Conservation (phyloP, 2,888 invertebrate species). For the Polydrusus cervinus region DNA sequence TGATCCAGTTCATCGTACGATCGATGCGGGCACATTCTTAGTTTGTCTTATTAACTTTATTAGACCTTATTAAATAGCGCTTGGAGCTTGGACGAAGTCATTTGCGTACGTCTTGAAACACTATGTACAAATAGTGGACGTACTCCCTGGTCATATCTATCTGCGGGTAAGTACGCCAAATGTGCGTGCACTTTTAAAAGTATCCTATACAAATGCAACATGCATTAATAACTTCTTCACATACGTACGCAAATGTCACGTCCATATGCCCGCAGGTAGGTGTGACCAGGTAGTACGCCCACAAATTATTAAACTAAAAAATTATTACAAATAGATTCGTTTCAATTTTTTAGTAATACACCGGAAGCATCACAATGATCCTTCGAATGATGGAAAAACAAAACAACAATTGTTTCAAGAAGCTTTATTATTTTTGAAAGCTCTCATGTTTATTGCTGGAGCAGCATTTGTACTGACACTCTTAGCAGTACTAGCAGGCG, state of each 20-base stretch:
- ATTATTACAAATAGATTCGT: background rate
- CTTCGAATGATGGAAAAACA: slow-evolving; percentile 50
- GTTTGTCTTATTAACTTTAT: background rate
- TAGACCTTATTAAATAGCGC: background rate
- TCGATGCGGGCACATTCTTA: too few relatives aligned
- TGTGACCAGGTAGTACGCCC: slow-evolving; percentile 50
- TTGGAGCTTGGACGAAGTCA: slow-evolving; percentile 39
- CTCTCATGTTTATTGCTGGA: slow-evolving; percentile 24
- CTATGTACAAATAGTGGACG: slow-evolving; percentile 32
- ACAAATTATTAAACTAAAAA: background rate
- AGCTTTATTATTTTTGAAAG: slow-evolving; percentile 47
- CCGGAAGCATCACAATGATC: slow-evolving; percentile 28
- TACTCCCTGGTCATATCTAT: slow-evolving; percentile 49
- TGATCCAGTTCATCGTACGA: too few relatives aligned
- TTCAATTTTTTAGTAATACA: background rate
- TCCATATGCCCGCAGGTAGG: slow-evolving; percentile 50
- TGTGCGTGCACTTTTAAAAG: slow-evolving; percentile 26
- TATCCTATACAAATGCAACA: background rate
- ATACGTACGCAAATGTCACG: slow-evolving; percentile 54
- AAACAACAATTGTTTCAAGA: slow-evolving; percentile 46
- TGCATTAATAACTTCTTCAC: background rate
- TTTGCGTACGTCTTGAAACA: slow-evolving; percentile 48
- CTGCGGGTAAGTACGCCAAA: slow-evolving; percentile 49
- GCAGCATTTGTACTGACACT: slow-evolving; percentile 28
- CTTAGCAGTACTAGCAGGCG: slow-evolving; percentile 38